Base-by-base conservation (phyloP, 1,140 invertebrate genomes). In the Varroa destructor region DNA sequence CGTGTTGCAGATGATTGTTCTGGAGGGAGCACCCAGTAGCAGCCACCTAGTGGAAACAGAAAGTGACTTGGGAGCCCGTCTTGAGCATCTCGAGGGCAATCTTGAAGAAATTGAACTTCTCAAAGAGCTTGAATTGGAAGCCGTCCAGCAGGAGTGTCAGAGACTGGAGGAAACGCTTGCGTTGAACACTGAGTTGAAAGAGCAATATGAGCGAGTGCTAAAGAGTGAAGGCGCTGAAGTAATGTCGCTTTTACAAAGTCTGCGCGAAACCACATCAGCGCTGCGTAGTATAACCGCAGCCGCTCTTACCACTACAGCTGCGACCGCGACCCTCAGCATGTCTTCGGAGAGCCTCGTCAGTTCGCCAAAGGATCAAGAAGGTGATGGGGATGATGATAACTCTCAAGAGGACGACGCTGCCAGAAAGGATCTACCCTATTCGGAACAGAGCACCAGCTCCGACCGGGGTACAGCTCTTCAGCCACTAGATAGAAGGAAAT, bases 361-460 rank as follows among this genome's bases (percentile, higher is more conserved):
- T 67, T 10, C 61, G 61, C 61, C 61, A 12, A 67, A 67, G 37
- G 12, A 43, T 2, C 40, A n/a, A 14, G 46, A 40, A 37, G 61
- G 40, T 37, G 46, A 51, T 3, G 4, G 4, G 46, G 61, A 67
- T 3, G 57, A 58, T 12, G 61, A 67, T 12, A 37, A 67, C 61
- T 67, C 61, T 40, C 61, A 67, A 8, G 61, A 67, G 46, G 61
- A 67, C 61, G 61, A 67, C 61, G 40, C 40, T 46, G 61, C 61
- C 46, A 67, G 61, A 67, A 67, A 67, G 46, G 61, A 67, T 67
- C 61, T 67, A 40, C 61, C 61, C 61, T 67, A 67, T 67, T 67
- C 61, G 61, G 61, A 67, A 67, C 61, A 67, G 61, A 67, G 61
- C 61, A 46, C 61, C 61, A 46, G 46, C 37, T 67, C 61, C 46